Evolutionary conservation across 2,888 invertebrate genomes (phyloP), one percentile per base, ranked within the genome.

Genomic region (Adelphocoris suturalis): DNA sequence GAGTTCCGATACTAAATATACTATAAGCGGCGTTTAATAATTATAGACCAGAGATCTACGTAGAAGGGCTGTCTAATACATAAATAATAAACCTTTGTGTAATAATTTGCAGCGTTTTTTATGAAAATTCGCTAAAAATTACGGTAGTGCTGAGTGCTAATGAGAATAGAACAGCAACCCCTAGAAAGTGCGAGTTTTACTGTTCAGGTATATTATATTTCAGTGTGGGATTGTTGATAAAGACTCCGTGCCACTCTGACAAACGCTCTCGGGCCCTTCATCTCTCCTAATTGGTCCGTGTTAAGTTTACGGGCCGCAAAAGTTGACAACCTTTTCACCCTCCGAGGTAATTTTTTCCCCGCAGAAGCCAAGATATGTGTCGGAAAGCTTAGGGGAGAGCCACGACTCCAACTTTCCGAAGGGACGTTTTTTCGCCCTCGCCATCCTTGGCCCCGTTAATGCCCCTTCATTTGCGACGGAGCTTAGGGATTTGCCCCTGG

Each of bases 381-480:
- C 82, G 47, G 78, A 52, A 82, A 82, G 82, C 82, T 82, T 82
- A 52, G 82, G 82, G 82, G 37, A 78, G 47, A 76, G 46, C 47
- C n/a, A 14, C 48, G 23, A 19, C 23, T 19, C 52, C 47, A 82
- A 82, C 82, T 82, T 82, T 52, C 47, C 48, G 23, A 82, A 27
- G 52, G 47, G 52, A 78, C 78, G 46, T 46, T 78, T 78, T 78
- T 78, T 82, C 23, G 19, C 27, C 82, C 52, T 52, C 19, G n/a
- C 80, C 47, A 27, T 52, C 47, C 78, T 82, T 89, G 46, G 61
- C n/a, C 47, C 12, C 78, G 48, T 89, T 84, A 78, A 82, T 89
- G 61, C 55, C 89, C 85, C 86, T 86, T 86, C 86, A 86, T 86
- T 86, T 86, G 46, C 46, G 86, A 86, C 61, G 86, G 68, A 75